Evolutionary conservation across 2,113 vertebrate genomes (phyloP).

Genomic region (Lanius ludovicianus): DNA sequence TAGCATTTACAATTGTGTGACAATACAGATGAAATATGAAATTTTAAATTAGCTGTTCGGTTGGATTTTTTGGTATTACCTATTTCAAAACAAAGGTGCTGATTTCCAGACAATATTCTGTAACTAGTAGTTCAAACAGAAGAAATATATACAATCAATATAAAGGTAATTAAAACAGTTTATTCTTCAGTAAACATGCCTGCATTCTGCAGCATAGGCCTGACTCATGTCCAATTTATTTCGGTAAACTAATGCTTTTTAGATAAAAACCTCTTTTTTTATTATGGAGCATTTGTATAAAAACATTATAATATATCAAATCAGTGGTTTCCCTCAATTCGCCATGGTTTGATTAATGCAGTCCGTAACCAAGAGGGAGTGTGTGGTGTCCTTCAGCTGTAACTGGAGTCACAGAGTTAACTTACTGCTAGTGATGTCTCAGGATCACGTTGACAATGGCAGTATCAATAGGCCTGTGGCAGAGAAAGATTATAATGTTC

Average conservation of each 20-base stretch:
- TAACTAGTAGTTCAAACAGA: not conserved
- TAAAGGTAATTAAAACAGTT: not conserved
- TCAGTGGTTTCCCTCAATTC: not conserved
- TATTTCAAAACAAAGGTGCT: not conserved
- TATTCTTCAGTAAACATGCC: not conserved
- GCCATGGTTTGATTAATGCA: not conserved
- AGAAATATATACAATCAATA: not conserved
- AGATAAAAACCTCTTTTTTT: not conserved
- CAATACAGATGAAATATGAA: not conserved
- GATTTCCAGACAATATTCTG: not conserved
- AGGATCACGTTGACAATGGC: not conserved
- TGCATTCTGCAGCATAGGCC: not conserved
- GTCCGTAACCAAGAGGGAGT: not conserved
- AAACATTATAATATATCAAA: not conserved
- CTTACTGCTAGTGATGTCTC: not conserved
- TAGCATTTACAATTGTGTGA: not conserved
- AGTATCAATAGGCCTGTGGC: not conserved
- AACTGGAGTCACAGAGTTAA: not conserved
- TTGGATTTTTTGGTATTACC: not conserved
- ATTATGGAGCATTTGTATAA: not conserved
- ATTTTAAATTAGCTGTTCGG: not conserved
- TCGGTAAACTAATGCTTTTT: not conserved
- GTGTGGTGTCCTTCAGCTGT: not conserved
- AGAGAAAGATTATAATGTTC: not conserved
- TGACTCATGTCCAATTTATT: not conserved